Evolutionary conservation across 1,140 invertebrate species (phyloP).

Genomic region (Drosophila bifasciata): DNA sequence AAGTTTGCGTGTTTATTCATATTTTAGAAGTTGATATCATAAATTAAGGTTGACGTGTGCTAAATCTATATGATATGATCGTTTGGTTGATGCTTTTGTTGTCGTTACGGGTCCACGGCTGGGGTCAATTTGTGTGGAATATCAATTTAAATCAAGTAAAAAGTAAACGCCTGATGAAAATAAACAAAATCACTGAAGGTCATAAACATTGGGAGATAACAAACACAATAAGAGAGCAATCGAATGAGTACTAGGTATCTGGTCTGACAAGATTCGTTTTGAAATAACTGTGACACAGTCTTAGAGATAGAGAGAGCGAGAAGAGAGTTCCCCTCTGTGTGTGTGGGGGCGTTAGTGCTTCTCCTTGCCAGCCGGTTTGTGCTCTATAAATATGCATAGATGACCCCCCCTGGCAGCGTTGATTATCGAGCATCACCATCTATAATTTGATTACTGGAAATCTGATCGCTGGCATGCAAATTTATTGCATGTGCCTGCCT

Average conservation of each 20-base stretch:
- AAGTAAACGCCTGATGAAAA: conserved; percentile 1
- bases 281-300: neutral
- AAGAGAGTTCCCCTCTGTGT: neutral
- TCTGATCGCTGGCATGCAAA: conserved; percentile 50
- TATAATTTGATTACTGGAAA: conserved; percentile 56
- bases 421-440: conserved; percentile 46
- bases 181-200: conserved; percentile 47
- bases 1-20: conserved; percentile 3
- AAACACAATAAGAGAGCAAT: conserved; percentile 18
- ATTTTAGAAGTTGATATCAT: conserved; percentile 62
- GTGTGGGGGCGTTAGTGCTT: conserved; percentile 16
- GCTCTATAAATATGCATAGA: too few relatives aligned
- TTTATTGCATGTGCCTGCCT: conserved; percentile 44
- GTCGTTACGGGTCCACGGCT: conserved; percentile 20
- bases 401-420: conserved; percentile 23
- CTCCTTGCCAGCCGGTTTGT: conserved; percentile 32
- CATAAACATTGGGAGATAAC: conserved; percentile 26
- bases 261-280: neutral
- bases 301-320: neutral
- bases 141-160: conserved; percentile 52
- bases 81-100: conserved; percentile 22
- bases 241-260: neutral
- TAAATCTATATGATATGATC: conserved; percentile 9
- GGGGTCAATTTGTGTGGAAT: conserved; percentile 47
- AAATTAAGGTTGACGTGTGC: conserved; percentile 69